Base-by-base conservation (phyloP, 2,797 vertebrate genomes). In the Falco peregrinus region DNA sequence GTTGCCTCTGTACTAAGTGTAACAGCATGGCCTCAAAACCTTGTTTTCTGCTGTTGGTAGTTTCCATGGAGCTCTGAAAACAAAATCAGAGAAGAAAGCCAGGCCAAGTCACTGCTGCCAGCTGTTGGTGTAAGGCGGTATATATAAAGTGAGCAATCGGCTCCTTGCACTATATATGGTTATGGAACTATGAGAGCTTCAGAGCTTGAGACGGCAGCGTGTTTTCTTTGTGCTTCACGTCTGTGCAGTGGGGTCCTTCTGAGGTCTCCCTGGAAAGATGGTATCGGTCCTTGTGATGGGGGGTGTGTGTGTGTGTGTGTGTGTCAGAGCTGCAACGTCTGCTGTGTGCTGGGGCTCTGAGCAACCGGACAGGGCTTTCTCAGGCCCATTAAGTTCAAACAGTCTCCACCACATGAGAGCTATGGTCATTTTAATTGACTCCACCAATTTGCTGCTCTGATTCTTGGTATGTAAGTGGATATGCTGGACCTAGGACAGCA, bases 21-120 rank as follows among this genome's bases (percentile, higher is more conserved):
- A 37, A 78, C 39, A 73, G 67, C n/a, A 37, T 5, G 50, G 83
- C 78, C 86, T 81, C 64, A 84, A 56, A 84, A 53, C 77, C 59
- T 87, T 86, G 57, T 5, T 69, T 45, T 65, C 65, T 60, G 18
- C 85, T 89, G 67, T 77, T 90, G 15, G 15, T 87, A 50, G 91
- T 96, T 95, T 94, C 94, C 75, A 64, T 94, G 90, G 93, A 96
- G 90, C 77, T 84, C 8, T 63, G 56, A 74, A 93, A 95, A 96
- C 90, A 96, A 76, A 93, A 79, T 53, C n/a, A 47, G 67, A 89
- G 90, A 82, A 28, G 11, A 96, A 84, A 89, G 91, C 83, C 85
- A 94, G 93, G 67, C 84, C 84, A 51, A 87, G 81, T 57, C 86
- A 31, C 56, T 95, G 94, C 93, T 96, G 96, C 94, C 96, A 95